Evolutionary conservation across 2,888 invertebrate genomes (phyloP).

Genomic region (Scrobipalpa atriplicella): DNA sequence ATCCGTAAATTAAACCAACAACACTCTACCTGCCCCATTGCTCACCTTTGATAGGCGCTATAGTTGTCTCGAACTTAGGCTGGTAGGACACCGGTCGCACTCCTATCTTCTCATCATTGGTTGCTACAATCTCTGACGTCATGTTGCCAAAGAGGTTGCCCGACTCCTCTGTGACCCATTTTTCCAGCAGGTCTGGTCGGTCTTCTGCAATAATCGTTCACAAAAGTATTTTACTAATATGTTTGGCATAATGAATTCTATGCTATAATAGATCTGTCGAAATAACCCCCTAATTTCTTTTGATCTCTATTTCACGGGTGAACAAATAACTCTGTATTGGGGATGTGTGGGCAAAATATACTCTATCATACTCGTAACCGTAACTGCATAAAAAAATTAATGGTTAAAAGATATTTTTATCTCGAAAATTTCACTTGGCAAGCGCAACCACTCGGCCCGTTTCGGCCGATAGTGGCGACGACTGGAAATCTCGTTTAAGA

Average conservation of each 20-base stretch:
- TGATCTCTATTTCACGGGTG: too few relatives aligned
- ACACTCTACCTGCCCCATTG: too few relatives aligned
- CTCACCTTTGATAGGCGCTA: conserved; percentile 18
- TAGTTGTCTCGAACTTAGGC: conserved; percentile 44
- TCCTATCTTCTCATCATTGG: conserved; percentile 30
- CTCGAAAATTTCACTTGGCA: conserved; percentile 4
- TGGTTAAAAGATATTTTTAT: conserved; percentile 12
- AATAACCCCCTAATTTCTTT: too few relatives aligned
- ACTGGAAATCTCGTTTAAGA: background rate
- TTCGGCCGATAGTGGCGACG: background rate
- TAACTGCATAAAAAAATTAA: conserved; percentile 33
- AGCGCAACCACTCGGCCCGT: background rate
- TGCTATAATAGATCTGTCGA: too few relatives aligned
- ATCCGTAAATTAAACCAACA: too few relatives aligned
- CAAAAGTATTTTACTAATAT: background rate
- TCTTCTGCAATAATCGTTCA: conserved; percentile 51
- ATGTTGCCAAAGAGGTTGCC: conserved; percentile 58
- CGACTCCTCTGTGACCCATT: conserved; percentile 34
- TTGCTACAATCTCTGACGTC: conserved; percentile 29
- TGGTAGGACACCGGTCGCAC: conserved; percentile 65
- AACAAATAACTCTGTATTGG: too few relatives aligned
- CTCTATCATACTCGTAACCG: too few relatives aligned
- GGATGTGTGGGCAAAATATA: too few relatives aligned
- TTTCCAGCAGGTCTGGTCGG: conserved; percentile 55
- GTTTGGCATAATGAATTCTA: too few relatives aligned